phyloP scores from a whole-genome alignment of 1,140 invertebrate species.

The Scaptomyza montana region DNA sequence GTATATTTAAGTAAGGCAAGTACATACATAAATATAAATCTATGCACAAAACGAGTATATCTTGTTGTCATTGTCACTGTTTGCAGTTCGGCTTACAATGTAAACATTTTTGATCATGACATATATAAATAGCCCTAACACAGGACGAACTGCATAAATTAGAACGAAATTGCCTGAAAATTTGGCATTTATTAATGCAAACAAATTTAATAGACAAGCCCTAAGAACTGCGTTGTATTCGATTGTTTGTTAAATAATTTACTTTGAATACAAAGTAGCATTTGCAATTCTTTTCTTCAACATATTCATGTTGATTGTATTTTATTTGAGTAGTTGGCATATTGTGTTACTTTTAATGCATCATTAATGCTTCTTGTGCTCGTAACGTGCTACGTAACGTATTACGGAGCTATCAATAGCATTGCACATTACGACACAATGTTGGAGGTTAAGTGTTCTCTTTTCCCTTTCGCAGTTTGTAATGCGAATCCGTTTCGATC shows the following conservation, averaged over 20 bases:
- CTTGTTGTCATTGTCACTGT: constrained; percentile 45
- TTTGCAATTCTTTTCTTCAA: too few species aligned
- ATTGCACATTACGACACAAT: constrained; percentile 43
- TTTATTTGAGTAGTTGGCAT: background rate
- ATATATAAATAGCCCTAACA: constrained; percentile 67
- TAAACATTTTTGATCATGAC: constrained; percentile 71
- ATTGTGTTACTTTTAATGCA: constrained; percentile 9
- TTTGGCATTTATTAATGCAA: constrained; percentile 10
- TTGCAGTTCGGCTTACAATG: constrained; percentile 75
- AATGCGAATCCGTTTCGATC: constrained; percentile 35
- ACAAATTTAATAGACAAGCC: background rate
- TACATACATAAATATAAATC: constrained; percentile 4
- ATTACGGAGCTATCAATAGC: constrained; percentile 34
- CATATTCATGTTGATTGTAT: too few species aligned
- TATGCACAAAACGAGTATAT: constrained; percentile 22
- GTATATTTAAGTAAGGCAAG: constrained; percentile 75
- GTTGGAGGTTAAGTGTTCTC: constrained; percentile 25
- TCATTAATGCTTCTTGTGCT: constrained; percentile 27
- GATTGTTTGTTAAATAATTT: background rate
- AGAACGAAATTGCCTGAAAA: constrained; percentile 23
- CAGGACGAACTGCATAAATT: constrained; percentile 42
- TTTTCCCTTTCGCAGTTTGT: constrained; percentile 3
- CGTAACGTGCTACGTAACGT: constrained; percentile 25
- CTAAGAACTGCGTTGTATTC: background rate
- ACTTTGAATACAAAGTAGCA: background rate